Percentiles rank a stretch among this genome's conserved stretches.
Evolutionary conservation across 2,113 vertebrate species (phyloP).

Genomic region (Sturnira hondurensis): DNA sequence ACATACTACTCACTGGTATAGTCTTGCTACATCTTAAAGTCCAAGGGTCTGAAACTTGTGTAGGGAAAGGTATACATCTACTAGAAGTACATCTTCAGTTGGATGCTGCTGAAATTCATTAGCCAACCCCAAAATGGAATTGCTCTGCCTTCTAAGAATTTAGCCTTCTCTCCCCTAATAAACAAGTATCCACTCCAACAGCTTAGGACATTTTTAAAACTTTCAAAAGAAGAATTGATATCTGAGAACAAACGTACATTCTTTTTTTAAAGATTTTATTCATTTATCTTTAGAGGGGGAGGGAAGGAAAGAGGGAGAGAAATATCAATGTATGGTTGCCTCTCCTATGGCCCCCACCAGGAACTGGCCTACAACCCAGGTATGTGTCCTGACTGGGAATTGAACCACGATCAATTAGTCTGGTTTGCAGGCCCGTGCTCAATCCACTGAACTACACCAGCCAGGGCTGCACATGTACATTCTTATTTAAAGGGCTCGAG

Average conservation of each 20-base stretch:
- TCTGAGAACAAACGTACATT: conserved; percentile 14
- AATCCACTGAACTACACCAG: too few relatives aligned
- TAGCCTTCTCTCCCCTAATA: conserved; percentile 8
- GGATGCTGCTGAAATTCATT: background rate
- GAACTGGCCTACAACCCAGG: too few relatives aligned
- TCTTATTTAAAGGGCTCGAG: background rate
- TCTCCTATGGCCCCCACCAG: too few relatives aligned
- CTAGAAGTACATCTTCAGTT: background rate
- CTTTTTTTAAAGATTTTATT: too few relatives aligned
- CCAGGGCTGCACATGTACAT: too few relatives aligned
- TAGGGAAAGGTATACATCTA: background rate
- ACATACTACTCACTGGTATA: background rate
- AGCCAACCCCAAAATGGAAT: conserved; percentile 12
- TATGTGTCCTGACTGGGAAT: too few relatives aligned
- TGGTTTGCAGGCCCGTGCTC: too few relatives aligned
- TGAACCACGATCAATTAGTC: too few relatives aligned
- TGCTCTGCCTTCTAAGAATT: conserved; percentile 48
- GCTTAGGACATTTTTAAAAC: background rate
- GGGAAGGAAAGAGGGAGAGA: too few relatives aligned
- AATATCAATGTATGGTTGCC: too few relatives aligned
- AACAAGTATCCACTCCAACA: background rate
- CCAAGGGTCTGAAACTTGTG: background rate
- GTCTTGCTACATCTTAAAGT: background rate
- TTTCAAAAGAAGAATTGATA: conserved; percentile 6
- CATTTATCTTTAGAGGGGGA: too few relatives aligned